A percentile compares a stretch with the other conserved stretches of the same genome.
phyloP scores from a whole-genome alignment of 2,113 vertebrate species.

The Phaetusa simplex region DNA sequence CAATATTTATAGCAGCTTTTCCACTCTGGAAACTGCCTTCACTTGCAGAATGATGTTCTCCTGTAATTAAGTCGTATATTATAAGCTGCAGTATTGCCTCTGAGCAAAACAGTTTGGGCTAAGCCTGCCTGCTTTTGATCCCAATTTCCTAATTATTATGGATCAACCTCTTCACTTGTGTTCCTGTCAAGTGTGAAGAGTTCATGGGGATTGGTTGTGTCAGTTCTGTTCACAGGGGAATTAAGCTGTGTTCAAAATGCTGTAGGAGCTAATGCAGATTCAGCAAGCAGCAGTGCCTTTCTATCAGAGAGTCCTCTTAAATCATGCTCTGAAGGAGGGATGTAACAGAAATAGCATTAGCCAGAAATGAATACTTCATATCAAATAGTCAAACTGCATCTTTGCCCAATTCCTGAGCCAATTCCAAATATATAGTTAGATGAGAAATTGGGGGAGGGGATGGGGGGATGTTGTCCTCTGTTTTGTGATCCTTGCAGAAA shows the following conservation, averaged over 20 bases:
- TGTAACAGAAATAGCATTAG: constrained; percentile 45
- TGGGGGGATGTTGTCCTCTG: background rate
- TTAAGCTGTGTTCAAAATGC: constrained; percentile 17
- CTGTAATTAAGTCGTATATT: constrained; percentile 6
- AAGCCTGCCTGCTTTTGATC: background rate
- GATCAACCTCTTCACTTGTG: background rate
- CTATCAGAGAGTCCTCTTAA: constrained; percentile 15
- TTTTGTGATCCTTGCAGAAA: background rate
- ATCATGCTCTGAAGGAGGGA: constrained; percentile 22
- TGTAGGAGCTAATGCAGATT: background rate
- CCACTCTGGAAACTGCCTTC: background rate
- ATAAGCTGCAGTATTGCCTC: background rate
- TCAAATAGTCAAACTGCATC: background rate
- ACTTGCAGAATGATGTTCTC: background rate
- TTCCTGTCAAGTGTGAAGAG: background rate
- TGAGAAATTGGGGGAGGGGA: background rate
- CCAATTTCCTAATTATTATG: constrained; percentile 13
- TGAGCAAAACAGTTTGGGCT: background rate
- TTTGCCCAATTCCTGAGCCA: background rate
- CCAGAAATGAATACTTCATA: constrained; percentile 13
- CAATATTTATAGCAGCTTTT: constrained; percentile 24
- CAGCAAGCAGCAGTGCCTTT: constrained; percentile 5
- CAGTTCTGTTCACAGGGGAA: constrained; percentile 1
- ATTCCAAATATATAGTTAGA: background rate
- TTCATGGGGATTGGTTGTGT: background rate